These are phyloP conservation scores for Latheticus oryzae DNA, from an alignment of 2,888 invertebrate species.

Conservation along the genomic window DNA sequence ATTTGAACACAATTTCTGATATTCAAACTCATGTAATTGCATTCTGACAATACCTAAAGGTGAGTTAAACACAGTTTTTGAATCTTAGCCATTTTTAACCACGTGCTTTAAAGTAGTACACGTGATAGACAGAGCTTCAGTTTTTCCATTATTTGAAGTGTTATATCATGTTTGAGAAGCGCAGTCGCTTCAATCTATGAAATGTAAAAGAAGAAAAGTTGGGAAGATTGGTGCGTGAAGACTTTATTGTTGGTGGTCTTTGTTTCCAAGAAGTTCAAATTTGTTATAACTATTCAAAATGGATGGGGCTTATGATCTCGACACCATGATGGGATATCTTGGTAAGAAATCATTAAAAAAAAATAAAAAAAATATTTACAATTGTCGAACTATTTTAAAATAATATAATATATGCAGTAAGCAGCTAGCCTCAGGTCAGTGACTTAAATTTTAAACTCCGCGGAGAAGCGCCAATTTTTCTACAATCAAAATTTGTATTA, in stretches of 20 bases:
- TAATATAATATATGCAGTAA: neutral
- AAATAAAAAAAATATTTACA: no score
- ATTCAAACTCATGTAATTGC: no score
- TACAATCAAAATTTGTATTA: no score
- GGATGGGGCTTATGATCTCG: conserved; percentile 56
- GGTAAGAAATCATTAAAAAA: conserved; percentile 48
- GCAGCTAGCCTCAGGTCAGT: conserved; percentile 21
- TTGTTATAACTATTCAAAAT: conserved; percentile 41
- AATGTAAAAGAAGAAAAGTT: conserved; percentile 36
- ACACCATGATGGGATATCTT: conserved; percentile 57
- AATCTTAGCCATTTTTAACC: no score
- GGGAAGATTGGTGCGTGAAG: conserved; percentile 24
- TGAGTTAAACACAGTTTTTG: no score
- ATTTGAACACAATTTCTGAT: no score
- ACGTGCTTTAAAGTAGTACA: conserved; percentile 23
- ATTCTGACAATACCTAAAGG: no score
- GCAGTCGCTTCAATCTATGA: conserved; percentile 39
- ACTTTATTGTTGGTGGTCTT: conserved; percentile 15
- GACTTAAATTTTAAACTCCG: conserved; percentile 21
- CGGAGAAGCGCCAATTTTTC: no score
- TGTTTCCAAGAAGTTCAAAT: conserved; percentile 11
- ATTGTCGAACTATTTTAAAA: no score
- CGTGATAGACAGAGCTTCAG: conserved; percentile 25
- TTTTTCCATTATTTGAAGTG: conserved; percentile 28
- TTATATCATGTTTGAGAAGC: conserved; percentile 33